phyloP scores from a whole-genome alignment of 2,888 invertebrate genomes.

The Heliconius ethilla region DNA sequence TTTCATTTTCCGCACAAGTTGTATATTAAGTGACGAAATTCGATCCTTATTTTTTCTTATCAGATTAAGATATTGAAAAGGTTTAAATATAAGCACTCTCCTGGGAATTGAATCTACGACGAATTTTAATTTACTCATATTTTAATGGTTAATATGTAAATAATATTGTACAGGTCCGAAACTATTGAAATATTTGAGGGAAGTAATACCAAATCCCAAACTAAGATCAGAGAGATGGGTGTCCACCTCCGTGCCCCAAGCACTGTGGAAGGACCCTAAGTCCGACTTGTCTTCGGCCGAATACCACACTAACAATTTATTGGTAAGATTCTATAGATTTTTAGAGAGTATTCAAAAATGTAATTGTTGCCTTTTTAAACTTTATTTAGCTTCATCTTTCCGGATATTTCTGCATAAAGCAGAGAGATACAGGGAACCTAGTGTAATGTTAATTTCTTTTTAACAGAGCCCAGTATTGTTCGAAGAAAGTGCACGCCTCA shows the following conservation, averaged over 20 bases:
- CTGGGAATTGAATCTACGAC: no score
- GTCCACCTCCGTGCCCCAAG: slow-evolving; percentile 89
- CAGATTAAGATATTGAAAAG: no score
- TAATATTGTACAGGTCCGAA: slow-evolving; percentile 78
- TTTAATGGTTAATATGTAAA: no score
- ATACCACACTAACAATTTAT: slow-evolving; percentile 93
- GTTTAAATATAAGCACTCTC: no score
- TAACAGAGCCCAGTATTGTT: slow-evolving; percentile 85
- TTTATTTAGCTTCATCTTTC: neutral
- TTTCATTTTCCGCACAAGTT: no score
- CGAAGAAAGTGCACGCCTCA: slow-evolving; percentile 90
- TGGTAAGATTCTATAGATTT: slow-evolving; percentile 72
- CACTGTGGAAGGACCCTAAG: slow-evolving; percentile 85
- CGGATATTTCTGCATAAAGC: neutral
- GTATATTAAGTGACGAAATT: no score
- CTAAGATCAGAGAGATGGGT: slow-evolving; percentile 89
- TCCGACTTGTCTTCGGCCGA: slow-evolving; percentile 89
- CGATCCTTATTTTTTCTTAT: no score
- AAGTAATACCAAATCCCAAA: slow-evolving; percentile 85
- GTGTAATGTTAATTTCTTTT: neutral
- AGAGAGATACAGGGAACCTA: neutral
- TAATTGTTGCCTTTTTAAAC: neutral
- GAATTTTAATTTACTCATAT: no score
- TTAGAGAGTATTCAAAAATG: neutral
- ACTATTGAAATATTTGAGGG: slow-evolving; percentile 83